These are phyloP conservation scores for Carassius auratus DNA, from an alignment of 2,113 vertebrate species.

Conservation along the genomic window DNA sequence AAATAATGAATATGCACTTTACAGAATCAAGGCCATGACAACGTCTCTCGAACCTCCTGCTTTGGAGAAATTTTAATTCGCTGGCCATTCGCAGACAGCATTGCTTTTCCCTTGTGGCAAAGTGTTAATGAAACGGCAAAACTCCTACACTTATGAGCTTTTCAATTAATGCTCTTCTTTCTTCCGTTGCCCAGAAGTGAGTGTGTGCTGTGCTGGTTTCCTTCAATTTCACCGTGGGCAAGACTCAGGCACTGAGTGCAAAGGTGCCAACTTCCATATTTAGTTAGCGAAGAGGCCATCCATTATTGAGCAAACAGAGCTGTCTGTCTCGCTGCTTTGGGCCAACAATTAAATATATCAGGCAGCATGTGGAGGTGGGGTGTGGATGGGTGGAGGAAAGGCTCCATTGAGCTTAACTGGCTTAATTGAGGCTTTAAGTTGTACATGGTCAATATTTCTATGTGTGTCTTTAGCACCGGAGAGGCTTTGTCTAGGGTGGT, in stretches of 20 bases:
- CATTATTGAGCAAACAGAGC: slow-evolving; percentile 78
- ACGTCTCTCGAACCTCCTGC: background rate
- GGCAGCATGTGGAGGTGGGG: slow-evolving; percentile 50
- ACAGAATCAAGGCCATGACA: background rate
- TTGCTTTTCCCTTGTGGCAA: slow-evolving; percentile 14
- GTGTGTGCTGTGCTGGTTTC: slow-evolving; percentile 39
- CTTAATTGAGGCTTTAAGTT: slow-evolving; percentile 77
- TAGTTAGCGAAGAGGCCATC: slow-evolving; percentile 72
- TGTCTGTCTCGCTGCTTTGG: slow-evolving; percentile 78
- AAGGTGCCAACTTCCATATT: slow-evolving; percentile 72
- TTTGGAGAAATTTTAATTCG: slow-evolving; percentile 16
- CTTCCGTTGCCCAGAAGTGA: slow-evolving; percentile 40
- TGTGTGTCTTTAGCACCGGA: slow-evolving; percentile 63
- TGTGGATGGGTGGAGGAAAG: slow-evolving; percentile 47
- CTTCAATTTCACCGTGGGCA: slow-evolving; percentile 56
- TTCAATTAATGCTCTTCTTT: slow-evolving; percentile 50
- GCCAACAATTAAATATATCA: slow-evolving; percentile 80
- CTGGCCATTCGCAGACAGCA: background rate
- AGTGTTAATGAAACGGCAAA: slow-evolving; percentile 1
- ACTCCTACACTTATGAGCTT: slow-evolving; percentile 37
- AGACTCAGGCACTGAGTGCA: slow-evolving; percentile 59
- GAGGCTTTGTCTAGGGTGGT: slow-evolving; percentile 54
- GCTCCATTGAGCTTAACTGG: slow-evolving; percentile 36
- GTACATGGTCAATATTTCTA: slow-evolving; percentile 70
- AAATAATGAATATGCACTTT: background rate